Conservation (phyloP, 1,140 invertebrate genomes). For the Drosophila carrolli region DNA sequence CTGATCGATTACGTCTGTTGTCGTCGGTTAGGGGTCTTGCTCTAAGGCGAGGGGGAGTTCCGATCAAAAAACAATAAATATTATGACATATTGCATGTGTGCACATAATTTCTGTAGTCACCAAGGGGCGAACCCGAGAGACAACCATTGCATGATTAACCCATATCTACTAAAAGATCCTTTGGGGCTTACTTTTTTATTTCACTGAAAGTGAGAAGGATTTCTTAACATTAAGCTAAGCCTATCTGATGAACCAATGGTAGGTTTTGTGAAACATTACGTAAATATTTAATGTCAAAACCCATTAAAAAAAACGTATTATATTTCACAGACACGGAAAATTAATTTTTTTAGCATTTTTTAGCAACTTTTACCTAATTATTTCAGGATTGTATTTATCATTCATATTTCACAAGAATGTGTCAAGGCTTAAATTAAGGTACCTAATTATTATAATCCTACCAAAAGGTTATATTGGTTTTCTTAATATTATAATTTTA, state of each 20-base stretch:
- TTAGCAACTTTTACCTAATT: too few species aligned
- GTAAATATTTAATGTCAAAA: too few species aligned
- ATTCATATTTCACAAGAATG: too few species aligned
- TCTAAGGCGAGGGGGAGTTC: background rate
- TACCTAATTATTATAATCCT: too few species aligned
- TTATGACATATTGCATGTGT: constrained; percentile 82
- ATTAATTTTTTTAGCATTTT: too few species aligned
- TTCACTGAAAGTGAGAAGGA: background rate
- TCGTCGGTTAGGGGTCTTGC: constrained; percentile 14
- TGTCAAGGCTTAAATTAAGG: too few species aligned
- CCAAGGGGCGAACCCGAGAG: constrained; percentile 4
- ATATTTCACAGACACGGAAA: too few species aligned
- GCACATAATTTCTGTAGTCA: constrained; percentile 74
- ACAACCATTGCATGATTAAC: constrained; percentile 18
- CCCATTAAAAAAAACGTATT: too few species aligned
- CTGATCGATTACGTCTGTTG: constrained; percentile 69
- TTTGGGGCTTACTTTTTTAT: background rate
- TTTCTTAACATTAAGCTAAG: too few species aligned
- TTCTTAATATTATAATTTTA: constrained; percentile 15
- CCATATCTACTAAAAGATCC: background rate
- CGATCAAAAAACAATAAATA: constrained; percentile 59
- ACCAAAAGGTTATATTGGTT: background rate
- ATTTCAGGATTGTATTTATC: too few species aligned
- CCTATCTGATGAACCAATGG: too few species aligned
- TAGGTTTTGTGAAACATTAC: too few species aligned